Evolutionary conservation across 2,888 invertebrate species (phyloP), one percentile per base, ranked within the genome.

Genomic region (Drosophila phalerata): DNA sequence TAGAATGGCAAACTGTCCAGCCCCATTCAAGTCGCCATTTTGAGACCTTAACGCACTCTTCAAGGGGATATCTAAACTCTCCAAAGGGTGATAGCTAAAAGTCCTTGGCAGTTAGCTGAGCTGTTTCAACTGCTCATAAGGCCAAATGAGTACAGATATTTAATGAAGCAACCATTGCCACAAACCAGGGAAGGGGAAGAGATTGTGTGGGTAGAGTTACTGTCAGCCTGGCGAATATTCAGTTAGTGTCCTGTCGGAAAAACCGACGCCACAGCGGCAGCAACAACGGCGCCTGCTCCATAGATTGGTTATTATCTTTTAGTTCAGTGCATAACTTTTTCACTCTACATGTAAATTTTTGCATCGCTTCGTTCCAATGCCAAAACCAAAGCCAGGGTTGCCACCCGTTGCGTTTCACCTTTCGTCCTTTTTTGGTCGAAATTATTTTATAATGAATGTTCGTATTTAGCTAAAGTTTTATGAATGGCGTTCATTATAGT

Each of bases 361-460:
- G 65, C 74, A 62, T 38, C 47, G 47, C 30, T 30, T 30, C 30
- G 30, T 30, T 30, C 30, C 30, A 30, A 10, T 2, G 30, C 30
- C 30, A 30, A 8, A 30, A 8, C 47, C 48, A 15, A 5, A 48
- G 15, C 32, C 72, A 69, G 73, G 32, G 73, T 55, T 65, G 48
- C 68, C 68, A 64, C 49, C 63, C 49, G 15, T 30, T 42, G 19
- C 60, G 51, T 72, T 42, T 62, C 69, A 69, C 73, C 73, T 69
- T 63, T 57, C 55, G 52, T 51, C 53, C 19, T 43, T 61, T 73
- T 74, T 79, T 58, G 63, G 69, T 25, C 65, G 52, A 79, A 89
- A 88, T 82, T 81, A 87, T 82, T 85, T 81, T 81, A 90, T 89
- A 85, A 89, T 90, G 90, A 85, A 89, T 88, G 87, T 77, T 80